phyloP scores from a whole-genome alignment of 1,140 invertebrate species.

The Wiebesia pumilae region DNA sequence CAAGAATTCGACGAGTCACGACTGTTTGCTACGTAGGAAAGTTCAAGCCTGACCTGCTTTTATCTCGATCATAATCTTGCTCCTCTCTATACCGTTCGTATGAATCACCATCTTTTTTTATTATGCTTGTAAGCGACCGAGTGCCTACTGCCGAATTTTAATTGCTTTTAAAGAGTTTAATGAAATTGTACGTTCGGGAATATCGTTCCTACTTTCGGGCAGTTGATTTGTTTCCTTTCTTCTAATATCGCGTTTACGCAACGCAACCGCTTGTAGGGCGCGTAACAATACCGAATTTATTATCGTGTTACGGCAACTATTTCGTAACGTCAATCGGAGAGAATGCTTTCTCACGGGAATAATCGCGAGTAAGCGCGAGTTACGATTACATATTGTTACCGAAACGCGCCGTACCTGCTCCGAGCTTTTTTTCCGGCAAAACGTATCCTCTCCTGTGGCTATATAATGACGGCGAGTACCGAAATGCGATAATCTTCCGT shows the following conservation, averaged over 20 bases:
- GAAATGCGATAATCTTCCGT: not conserved
- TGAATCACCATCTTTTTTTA: constrained; percentile 26
- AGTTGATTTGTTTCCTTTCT: not conserved
- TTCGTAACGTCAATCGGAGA: not conserved
- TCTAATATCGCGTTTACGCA: not conserved
- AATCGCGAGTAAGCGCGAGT: not conserved
- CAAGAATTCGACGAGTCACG: constrained; percentile 49
- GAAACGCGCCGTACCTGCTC: not conserved
- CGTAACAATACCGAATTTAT: not conserved
- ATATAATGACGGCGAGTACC: not conserved
- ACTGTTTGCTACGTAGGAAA: constrained; percentile 20
- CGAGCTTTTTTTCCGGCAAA: no score
- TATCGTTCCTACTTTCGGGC: not conserved
- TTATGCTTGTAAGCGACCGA: constrained; percentile 47
- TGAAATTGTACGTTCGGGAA: constrained; percentile 29
- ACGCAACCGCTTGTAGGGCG: not conserved
- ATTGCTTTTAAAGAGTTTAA: constrained; percentile 55
- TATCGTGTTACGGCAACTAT: not conserved
- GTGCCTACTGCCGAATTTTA: constrained; percentile 53
- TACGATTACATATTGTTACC: not conserved
- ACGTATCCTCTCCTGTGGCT: not conserved
- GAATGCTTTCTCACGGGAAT: not conserved
- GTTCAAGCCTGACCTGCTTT: constrained; percentile 38
- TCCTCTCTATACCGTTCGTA: not conserved
- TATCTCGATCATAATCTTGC: constrained; percentile 48